Conservation (phyloP, 2,113 vertebrate species). For the Epinephelus fuscoguttatus region DNA sequence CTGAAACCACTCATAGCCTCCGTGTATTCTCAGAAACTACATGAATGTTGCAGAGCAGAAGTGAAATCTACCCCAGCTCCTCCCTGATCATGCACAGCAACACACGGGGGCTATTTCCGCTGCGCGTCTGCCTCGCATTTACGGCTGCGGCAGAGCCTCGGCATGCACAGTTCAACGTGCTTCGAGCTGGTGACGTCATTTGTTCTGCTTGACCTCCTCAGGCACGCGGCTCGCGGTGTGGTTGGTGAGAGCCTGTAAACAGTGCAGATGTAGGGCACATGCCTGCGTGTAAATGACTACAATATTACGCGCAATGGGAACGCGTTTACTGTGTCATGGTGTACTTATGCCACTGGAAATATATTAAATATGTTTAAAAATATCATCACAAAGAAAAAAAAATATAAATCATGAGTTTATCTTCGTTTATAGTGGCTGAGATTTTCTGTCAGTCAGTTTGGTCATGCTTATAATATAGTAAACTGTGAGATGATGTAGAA, state of each 20-base stretch:
- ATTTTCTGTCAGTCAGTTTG: background rate
- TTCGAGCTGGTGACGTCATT: constrained; percentile 64
- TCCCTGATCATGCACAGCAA: background rate
- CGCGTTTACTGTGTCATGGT: background rate
- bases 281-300: background rate
- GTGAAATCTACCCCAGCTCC: background rate
- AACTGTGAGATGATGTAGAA: too few relatives aligned
- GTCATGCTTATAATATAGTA: background rate
- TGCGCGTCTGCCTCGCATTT: constrained; percentile 40
- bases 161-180: constrained; percentile 82
- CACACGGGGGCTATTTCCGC: background rate
- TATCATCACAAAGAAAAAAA: background rate
- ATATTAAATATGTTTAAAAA: background rate
- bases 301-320: background rate
- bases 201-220: constrained; percentile 11
- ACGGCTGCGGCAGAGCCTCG: constrained; percentile 54
- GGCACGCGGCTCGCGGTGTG: constrained; percentile 80
- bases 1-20: background rate
- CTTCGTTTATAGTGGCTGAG: background rate
- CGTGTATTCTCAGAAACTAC: background rate
- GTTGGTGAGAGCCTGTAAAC: constrained; percentile 67
- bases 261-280: constrained; percentile 65
- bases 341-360: background rate
- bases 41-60: background rate
- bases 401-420: background rate